Percentiles rank a stretch among this genome's conserved stretches.
Evolutionary conservation across 1,140 invertebrate species (phyloP).

Genomic region (Zaprionus taronus): DNA sequence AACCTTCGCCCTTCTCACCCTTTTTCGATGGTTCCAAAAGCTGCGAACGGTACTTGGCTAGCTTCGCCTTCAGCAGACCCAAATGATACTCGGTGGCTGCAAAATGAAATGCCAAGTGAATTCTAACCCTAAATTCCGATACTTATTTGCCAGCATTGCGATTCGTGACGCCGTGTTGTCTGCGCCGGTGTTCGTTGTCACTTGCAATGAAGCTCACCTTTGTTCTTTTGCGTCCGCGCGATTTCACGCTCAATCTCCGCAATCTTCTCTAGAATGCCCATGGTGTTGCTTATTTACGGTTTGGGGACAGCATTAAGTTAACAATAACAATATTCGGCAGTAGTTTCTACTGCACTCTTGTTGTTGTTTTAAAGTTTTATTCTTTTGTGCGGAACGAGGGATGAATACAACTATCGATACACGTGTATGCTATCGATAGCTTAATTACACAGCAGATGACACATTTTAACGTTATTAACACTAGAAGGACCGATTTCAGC

Average conservation of each 20-base stretch:
- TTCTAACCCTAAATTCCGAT: constrained; percentile 77
- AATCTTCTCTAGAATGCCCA: constrained; percentile 99
- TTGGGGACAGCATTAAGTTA: constrained; percentile 56
- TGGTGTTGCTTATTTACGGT: constrained; percentile 83
- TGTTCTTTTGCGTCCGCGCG: constrained; percentile 99
- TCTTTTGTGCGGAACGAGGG: constrained; percentile 19
- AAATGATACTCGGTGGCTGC: constrained; percentile 99
- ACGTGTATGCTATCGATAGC: background rate
- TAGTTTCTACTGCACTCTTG: constrained; percentile 22
- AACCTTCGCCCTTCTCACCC: constrained; percentile 99
- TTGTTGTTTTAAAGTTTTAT: constrained; percentile 40
- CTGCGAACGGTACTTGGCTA: constrained; percentile 98
- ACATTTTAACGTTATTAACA: background rate
- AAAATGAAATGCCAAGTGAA: constrained; percentile 65
- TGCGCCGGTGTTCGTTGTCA: constrained; percentile 20
- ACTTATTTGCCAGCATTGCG: constrained; percentile 55
- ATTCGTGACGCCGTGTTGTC: constrained; percentile 52
- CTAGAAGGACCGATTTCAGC: background rate
- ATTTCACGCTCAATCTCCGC: constrained; percentile 99
- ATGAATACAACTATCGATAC: constrained; percentile 9
- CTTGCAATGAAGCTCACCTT: constrained; percentile 88
- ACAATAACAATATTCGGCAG: constrained; percentile 50
- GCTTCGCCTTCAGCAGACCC: constrained; percentile 98
- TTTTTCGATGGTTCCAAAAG: constrained; percentile 97
- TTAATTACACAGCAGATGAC: background rate